A percentile compares a stretch with the other conserved stretches of the same genome.
These are phyloP conservation scores for Knipowitschia caucasica DNA, from an alignment of 2,797 vertebrate species.

Conservation along the genomic window DNA sequence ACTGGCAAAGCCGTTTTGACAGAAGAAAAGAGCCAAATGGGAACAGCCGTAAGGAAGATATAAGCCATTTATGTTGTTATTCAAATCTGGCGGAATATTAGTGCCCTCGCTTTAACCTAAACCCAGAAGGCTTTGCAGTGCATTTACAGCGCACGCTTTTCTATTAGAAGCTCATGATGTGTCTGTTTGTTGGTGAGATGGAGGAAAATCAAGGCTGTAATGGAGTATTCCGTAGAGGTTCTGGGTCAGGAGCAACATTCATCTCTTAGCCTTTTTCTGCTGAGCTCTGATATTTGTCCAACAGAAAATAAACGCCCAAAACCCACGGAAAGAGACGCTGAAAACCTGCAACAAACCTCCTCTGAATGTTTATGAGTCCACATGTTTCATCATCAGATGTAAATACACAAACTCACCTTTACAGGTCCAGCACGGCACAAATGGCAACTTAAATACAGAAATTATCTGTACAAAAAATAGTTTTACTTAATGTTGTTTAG, in stretches of 20 bases:
- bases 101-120: slow-evolving; percentile 2
- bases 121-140: neutral
- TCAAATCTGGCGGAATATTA: slow-evolving; percentile 5
- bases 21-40: neutral
- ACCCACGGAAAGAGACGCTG: slow-evolving; percentile 5
- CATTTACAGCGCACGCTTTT: neutral
- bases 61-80: neutral
- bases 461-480: no score
- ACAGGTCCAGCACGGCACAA: no score
- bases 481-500: no score
- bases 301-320: slow-evolving; percentile 1
- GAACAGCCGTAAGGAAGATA: neutral
- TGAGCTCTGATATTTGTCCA: slow-evolving; percentile 37
- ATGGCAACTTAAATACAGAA: no score
- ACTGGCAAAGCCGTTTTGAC: neutral
- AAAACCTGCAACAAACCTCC: slow-evolving; percentile 22
- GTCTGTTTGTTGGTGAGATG: neutral
- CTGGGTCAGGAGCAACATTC: slow-evolving; percentile 44
- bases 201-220: slow-evolving; percentile 20
- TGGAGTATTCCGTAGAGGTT: slow-evolving; percentile 32
- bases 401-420: no score
- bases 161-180: neutral
- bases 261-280: slow-evolving; percentile 57
- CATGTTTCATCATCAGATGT: no score
- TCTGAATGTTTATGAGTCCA: no score